A percentile compares a stretch with the other conserved stretches of the same genome.
Conservation (phyloP, 2,113 vertebrate species). For the Corythaixoides concolor region DNA sequence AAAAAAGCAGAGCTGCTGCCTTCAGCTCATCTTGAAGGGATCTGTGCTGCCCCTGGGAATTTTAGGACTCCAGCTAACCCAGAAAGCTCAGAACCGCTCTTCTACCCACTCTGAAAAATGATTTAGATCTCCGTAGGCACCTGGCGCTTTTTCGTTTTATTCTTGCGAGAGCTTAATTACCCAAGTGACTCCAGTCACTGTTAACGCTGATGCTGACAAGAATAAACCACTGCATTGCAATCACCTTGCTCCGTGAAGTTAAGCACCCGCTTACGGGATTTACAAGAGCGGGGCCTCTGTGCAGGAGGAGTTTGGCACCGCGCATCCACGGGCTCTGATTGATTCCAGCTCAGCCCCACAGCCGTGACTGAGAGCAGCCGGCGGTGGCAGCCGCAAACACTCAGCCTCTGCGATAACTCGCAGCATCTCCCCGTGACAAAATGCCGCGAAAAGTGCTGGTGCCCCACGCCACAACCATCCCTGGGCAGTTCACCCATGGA, state of each 20-base stretch:
- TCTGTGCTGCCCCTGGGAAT: background rate
- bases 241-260: background rate
- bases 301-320: background rate
- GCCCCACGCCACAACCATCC: background rate
- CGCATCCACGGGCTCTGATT: background rate
- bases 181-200: constrained; percentile 14
- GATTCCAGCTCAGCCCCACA: background rate
- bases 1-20: background rate
- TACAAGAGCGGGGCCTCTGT: background rate
- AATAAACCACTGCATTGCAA: constrained; percentile 19
- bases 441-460: background rate
- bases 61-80: background rate
- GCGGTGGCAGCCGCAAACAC: background rate
- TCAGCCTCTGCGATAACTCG: background rate
- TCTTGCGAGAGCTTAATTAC: constrained; percentile 43
- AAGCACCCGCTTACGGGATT: background rate
- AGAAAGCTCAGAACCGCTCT: background rate
- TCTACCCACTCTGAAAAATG: constrained; percentile 4
- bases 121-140: constrained; percentile 30
- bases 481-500: background rate
- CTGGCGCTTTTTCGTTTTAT: background rate
- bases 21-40: background rate
- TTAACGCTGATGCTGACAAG: background rate
- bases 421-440: background rate
- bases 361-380: background rate